Evolutionary conservation across 1,140 invertebrate genomes (phyloP), one percentile per base, ranked within the genome.

Genomic region (Hestina assimilis): DNA sequence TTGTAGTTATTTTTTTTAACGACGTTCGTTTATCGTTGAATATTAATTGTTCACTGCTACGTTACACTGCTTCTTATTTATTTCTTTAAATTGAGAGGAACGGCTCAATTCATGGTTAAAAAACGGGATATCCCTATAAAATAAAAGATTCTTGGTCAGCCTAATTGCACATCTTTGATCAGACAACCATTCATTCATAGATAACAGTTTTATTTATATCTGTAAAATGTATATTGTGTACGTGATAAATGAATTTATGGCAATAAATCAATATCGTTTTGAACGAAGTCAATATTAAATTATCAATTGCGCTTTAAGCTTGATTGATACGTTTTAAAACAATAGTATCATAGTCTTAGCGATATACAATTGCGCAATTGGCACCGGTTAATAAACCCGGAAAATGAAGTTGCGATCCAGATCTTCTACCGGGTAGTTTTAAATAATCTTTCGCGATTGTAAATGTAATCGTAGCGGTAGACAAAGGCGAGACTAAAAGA

Each of bases 401-500:
- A 46, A 28, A 46, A 43, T 45, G 19, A 42, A 40, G 42, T 47
- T 52, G 33, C 33, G 47, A 47, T 63, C 51, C 26, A 52, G 29
- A 41, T 43, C 24, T 31, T 33, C 24, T 21, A 11, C 47, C 35
- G 48, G 41, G 38, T 35, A 19, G 20, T 51, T 19, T 17, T 56
- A 42, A 57, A 50, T 50, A 66, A 61, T 61, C 53, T 60, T 9
- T 20, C 45, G 35, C 48, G 29, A 62, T 65, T 45, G n/a, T 59
- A 11, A 45, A 66, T 65, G 56, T 63, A 69, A 68, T 63, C 43
- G 56, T 66, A 59, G 17, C 63, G 50, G 50, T 48, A 77, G 69
- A 75, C 67, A 75, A 69, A 70, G 65, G 54, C 61, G 64, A 76
- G 76, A 78, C 70, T 57, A 51, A 24, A 65, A 56, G 62, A 60